Conservation (phyloP, 1,140 invertebrate species). For the Aethina tumida region DNA sequence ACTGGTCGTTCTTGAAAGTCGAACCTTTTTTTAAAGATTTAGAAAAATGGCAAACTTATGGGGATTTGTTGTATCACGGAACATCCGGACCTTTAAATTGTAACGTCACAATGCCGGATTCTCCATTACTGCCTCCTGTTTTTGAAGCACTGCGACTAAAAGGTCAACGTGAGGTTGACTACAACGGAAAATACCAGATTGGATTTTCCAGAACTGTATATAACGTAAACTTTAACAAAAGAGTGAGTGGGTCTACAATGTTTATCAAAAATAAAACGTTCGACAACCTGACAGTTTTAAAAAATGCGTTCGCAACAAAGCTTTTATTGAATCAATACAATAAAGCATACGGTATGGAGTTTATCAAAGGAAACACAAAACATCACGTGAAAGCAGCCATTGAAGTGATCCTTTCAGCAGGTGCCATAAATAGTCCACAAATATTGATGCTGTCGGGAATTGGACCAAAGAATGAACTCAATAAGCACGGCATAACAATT, state of each 20-base stretch:
- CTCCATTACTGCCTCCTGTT: slow-evolving; percentile 49
- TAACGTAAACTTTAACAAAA: slow-evolving; percentile 53
- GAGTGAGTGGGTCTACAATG: slow-evolving; percentile 62
- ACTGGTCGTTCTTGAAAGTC: slow-evolving; percentile 38
- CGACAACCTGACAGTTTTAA: slow-evolving; percentile 56
- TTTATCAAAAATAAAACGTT: too few relatives aligned
- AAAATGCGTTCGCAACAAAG: slow-evolving; percentile 42
- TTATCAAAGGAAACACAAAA: slow-evolving; percentile 37
- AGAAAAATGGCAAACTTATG: slow-evolving; percentile 43
- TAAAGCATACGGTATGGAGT: slow-evolving; percentile 49
- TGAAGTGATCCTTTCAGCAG: slow-evolving; percentile 53
- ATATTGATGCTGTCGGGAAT: slow-evolving; percentile 46
- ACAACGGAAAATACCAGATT: slow-evolving; percentile 51
- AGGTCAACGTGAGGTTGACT: slow-evolving; percentile 53
- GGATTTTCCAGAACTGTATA: slow-evolving; percentile 52
- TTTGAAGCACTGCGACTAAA: slow-evolving; percentile 52
- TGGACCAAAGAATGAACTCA: slow-evolving; percentile 36
- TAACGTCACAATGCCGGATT: slow-evolving; percentile 41
- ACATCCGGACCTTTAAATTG: slow-evolving; percentile 33
- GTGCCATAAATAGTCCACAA: slow-evolving; percentile 37
- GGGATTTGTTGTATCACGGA: slow-evolving; percentile 31
- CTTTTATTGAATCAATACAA: slow-evolving; percentile 16
- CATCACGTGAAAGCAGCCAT: slow-evolving; percentile 41
- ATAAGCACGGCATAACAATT: slow-evolving; percentile 25
- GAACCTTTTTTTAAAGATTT: slow-evolving; percentile 37